Conservation (phyloP, 2,888 invertebrate species). For the Xylota sylvarum region DNA sequence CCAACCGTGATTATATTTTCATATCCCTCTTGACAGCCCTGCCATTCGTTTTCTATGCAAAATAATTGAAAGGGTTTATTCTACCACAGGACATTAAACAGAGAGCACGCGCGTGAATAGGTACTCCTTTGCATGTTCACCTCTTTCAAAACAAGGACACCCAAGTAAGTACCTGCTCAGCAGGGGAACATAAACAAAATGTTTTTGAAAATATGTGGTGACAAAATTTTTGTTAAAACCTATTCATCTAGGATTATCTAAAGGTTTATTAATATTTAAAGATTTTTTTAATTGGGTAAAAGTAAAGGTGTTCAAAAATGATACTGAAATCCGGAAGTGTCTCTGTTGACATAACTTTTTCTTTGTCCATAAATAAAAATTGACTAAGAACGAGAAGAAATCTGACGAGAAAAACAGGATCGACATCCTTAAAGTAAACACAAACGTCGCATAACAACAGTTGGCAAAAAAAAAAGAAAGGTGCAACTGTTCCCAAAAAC, state of each 20-base stretch:
- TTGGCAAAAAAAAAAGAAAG: not conserved
- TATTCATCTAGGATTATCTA: constrained; percentile 19
- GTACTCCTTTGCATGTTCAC: constrained; percentile 29
- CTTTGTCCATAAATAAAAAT: constrained; percentile 23
- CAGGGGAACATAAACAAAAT: constrained; percentile 26
- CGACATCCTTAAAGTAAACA: constrained; percentile 2
- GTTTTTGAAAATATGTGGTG: not conserved
- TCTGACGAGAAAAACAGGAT: constrained; percentile 26
- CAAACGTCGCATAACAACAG: not conserved
- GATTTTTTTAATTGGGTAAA: constrained; percentile 39
- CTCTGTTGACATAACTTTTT: constrained; percentile 46
- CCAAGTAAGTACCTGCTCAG: constrained; percentile 34
- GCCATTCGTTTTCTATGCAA: constrained; percentile 12
- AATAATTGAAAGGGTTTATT: constrained; percentile 22
- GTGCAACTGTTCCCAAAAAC: constrained; percentile 14
- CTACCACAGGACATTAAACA: constrained; percentile 1
- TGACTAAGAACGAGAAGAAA: constrained; percentile 8
- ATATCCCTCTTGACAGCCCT: not conserved
- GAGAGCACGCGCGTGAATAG: constrained; percentile 21
- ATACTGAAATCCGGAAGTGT: constrained; percentile 36
- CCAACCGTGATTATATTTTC: not conserved
- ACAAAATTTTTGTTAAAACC: constrained; percentile 2
- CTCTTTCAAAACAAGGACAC: not conserved
- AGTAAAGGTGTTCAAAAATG: constrained; percentile 30
- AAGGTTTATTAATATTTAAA: constrained; percentile 38